Percentiles rank a stretch among this genome's conserved stretches.
phyloP scores from a whole-genome alignment of 1,140 invertebrate species.

The Gryon sp. region DNA sequence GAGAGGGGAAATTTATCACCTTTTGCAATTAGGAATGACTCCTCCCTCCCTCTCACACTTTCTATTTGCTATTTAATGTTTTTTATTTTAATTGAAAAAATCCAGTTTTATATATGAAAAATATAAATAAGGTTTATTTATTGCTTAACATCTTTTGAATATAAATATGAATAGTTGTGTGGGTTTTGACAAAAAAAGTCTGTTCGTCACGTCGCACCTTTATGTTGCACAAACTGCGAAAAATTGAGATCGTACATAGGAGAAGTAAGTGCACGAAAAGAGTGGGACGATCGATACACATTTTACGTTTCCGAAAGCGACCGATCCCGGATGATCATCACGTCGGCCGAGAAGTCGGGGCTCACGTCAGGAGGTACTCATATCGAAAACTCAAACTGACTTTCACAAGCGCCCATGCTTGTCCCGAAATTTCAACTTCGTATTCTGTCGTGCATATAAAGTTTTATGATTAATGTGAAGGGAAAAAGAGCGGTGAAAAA shows the following conservation, averaged over 20 bases:
- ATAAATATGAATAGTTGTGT: neutral
- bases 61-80: too few relatives aligned
- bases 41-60: too few relatives aligned
- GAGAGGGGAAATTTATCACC: too few relatives aligned
- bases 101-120: too few relatives aligned
- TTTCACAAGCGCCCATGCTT: conserved; percentile 17
- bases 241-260: conserved; percentile 54
- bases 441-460: conserved; percentile 29
- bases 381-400: conserved; percentile 37
- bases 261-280: conserved; percentile 31
- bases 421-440: conserved; percentile 46
- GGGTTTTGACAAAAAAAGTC: neutral
- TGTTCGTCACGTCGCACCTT: conserved; percentile 11
- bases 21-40: too few relatives aligned
- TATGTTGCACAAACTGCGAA: conserved; percentile 47
- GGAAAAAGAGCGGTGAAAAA: too few relatives aligned
- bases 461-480: conserved; percentile 34
- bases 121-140: neutral
- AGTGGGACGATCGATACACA: conserved; percentile 33
- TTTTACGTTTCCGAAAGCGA: conserved; percentile 35
- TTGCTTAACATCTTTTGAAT: neutral
- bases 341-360: conserved; percentile 33
- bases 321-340: conserved; percentile 54
- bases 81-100: too few relatives aligned
- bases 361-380: conserved; percentile 39